These are phyloP conservation scores for Prostheceraeus crozeri DNA, from an alignment of 2,888 invertebrate genomes.

Conservation along the genomic window DNA sequence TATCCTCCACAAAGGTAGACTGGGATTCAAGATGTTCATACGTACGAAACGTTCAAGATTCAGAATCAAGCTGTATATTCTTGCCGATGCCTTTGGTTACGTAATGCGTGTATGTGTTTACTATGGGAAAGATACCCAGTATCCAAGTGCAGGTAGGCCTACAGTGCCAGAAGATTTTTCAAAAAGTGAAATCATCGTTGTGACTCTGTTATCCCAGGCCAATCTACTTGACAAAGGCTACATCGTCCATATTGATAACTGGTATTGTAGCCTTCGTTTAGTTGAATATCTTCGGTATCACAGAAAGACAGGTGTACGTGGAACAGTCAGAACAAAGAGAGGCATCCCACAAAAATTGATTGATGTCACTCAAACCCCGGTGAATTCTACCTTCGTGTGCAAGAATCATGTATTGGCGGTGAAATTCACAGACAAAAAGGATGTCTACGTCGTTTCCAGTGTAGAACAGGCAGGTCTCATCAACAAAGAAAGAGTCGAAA, in stretches of 20 bases:
- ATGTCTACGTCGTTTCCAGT: conserved; percentile 24
- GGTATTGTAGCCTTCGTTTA: conserved; percentile 23
- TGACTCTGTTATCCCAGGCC: conserved; percentile 14
- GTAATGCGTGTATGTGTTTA: neutral
- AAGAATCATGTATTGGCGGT: too few species aligned
- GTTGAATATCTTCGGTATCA: conserved; percentile 24
- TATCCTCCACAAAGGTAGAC: conserved; percentile 5
- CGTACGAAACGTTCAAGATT: neutral
- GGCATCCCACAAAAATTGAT: conserved; percentile 28
- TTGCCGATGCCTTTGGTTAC: neutral
- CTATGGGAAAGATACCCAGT: conserved; percentile 27
- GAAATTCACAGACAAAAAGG: too few species aligned
- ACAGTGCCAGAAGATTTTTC: conserved; percentile 18
- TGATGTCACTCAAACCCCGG: conserved; percentile 4
- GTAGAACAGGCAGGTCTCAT: conserved; percentile 25
- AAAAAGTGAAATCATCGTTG: conserved; percentile 25
- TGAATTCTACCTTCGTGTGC: conserved; percentile 21
- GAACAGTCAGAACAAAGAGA: conserved; percentile 21
- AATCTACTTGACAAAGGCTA: conserved; percentile 27
- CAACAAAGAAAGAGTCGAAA: conserved; percentile 20
- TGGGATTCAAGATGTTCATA: conserved; percentile 21
- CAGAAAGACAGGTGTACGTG: conserved; percentile 24
- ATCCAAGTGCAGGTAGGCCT: conserved; percentile 4
- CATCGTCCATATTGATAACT: conserved; percentile 27
- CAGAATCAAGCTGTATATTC: neutral